Evolutionary conservation across 2,113 vertebrate species (phyloP).

Genomic region (Panthera tigris): DNA sequence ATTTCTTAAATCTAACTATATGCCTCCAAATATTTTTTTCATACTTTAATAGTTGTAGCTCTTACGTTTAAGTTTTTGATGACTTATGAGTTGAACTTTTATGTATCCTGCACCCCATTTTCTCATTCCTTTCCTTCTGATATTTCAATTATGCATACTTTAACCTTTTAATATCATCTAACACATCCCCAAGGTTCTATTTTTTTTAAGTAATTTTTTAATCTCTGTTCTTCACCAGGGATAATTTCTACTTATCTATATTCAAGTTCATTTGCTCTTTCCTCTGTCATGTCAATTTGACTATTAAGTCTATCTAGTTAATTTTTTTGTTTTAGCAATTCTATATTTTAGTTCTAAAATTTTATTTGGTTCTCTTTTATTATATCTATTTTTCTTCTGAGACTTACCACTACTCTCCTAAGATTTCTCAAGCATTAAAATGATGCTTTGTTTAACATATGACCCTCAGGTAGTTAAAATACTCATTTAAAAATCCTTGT

Average conservation of each 20-base stretch:
- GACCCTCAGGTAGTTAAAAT: neutral
- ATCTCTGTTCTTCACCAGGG: neutral
- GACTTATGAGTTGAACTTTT: neutral
- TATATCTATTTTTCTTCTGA: neutral
- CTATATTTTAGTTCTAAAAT: neutral
- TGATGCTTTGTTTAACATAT: neutral
- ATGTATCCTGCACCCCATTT: neutral
- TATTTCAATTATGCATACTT: neutral
- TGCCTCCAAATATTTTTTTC: neutral
- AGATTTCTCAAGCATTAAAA: neutral
- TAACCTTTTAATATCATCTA: neutral
- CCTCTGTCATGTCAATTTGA: neutral
- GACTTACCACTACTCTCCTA: neutral
- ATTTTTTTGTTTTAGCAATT: neutral
- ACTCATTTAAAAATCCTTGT: neutral
- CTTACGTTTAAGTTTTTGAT: neutral
- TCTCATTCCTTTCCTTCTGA: neutral
- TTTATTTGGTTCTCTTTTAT: neutral
- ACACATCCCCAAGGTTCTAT: neutral
- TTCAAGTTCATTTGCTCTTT: neutral
- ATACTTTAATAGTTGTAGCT: neutral
- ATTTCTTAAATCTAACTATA: neutral
- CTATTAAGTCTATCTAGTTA: neutral
- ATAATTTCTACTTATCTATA: neutral
- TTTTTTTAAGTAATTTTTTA: neutral